Evolutionary conservation across 2,797 vertebrate genomes (phyloP), one percentile per base, ranked within the genome.

Genomic region (Garrulus glandarius): DNA sequence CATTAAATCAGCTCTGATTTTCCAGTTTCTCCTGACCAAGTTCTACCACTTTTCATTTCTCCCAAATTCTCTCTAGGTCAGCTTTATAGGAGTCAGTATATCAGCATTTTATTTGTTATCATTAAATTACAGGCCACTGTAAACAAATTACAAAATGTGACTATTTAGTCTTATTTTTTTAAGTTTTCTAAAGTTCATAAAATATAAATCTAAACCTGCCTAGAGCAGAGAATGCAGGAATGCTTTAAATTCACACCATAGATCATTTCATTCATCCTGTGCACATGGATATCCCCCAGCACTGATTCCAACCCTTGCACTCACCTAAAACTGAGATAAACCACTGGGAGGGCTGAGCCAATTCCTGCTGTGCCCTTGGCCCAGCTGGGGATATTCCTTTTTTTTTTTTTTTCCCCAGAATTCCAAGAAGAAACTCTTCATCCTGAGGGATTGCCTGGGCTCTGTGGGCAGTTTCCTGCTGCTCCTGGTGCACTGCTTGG

Each of bases 401-500:
- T 86, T 56, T 27, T 22, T n/a, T n/a, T n/a, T 57, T 56, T 27
- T 22, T 9, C 18, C 29, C 52, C 64, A 99, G 99, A 96, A 97
- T 19, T 95, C 97, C 16, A 93, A 98, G 89, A 96, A 96, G 59
- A 98, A 75, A 1, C 96, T 99, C n/a, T 99, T 98, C 79, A 43
- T 99, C 55, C 97, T 97, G 23, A 97, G 97, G 57, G 98, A 98
- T 64, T 98, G 98, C 95, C 97, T 99, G 70, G 96, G 97, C 36
- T 99, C 98, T 1, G 98, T 97, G 32, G 99, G 99, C 15, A 96
- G 98, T 27, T 99, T 99, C 65, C 96, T 98, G 47, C 98, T 99
- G 65, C 92, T 99, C 59, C 97, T 99, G 6, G 97, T 99, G 21
- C 99, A 98, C 95, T 99, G 98, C 88, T 84, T 98, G 75, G 98